These are phyloP conservation scores for Hyperopisus bebe DNA, from an alignment of 2,113 vertebrate species.

Conservation along the genomic window DNA sequence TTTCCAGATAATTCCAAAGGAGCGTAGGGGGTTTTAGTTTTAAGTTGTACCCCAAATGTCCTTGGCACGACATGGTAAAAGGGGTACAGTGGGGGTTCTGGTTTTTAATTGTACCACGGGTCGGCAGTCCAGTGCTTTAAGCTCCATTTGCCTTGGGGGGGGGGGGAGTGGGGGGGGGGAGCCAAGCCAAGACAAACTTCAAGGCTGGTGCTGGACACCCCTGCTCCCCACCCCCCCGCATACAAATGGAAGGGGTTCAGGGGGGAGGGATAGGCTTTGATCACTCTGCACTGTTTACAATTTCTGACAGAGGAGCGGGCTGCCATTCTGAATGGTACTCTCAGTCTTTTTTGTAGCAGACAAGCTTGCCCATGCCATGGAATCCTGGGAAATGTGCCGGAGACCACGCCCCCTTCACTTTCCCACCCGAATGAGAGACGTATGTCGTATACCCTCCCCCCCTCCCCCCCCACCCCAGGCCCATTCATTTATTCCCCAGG, in stretches of 20 bases:
- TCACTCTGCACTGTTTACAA: constrained; percentile 12
- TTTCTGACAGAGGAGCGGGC: constrained; percentile 6
- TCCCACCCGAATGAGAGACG: not conserved
- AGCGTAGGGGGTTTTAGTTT: not conserved
- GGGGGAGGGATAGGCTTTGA: constrained; percentile 5
- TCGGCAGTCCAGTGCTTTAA: constrained; percentile 1
- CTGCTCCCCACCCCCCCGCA: not conserved
- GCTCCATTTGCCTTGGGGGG: constrained; percentile 17
- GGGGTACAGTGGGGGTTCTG: not conserved
- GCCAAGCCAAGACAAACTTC: not conserved
- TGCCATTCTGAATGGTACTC: not conserved
- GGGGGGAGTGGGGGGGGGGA: not conserved
- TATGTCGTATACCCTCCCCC: not conserved
- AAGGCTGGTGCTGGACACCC: not conserved
- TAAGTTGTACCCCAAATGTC: constrained; percentile 5
- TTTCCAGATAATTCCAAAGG: not conserved
- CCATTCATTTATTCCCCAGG: not conserved
- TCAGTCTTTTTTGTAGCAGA: not conserved
- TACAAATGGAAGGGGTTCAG: not conserved
- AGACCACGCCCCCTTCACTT: not conserved
- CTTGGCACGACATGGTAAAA: not conserved
- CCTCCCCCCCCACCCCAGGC: not conserved
- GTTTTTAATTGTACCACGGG: not conserved
- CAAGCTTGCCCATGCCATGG: not conserved
- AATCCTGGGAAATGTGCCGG: not conserved